Evolutionary conservation across 2,797 vertebrate species (phyloP), one percentile per base, ranked within the genome.

Genomic region (Meriones psammophilus): DNA sequence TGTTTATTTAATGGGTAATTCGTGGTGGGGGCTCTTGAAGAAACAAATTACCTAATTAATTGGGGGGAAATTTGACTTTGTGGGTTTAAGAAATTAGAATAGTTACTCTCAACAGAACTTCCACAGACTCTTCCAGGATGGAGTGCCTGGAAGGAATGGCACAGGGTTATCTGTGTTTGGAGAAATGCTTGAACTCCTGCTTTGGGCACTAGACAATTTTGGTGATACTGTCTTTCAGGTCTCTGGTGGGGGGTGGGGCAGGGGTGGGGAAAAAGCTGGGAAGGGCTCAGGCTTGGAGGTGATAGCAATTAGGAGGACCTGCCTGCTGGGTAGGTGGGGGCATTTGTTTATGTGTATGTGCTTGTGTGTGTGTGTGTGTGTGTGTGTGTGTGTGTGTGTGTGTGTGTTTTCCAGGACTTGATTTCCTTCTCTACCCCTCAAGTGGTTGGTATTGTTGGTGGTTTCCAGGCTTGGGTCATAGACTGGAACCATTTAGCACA

Each of bases 11-110:
- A 74, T 93, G 84, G 91, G 81, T 50, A 36, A 60, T 58, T 95
- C 73, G 30, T 18, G 39, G 78, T 28, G 81, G 94, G 74, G 50
- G 89, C 91, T 73, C 91, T 88, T 95, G 90, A 80, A 96, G 97
- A 97, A 94, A 96, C 97, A 97, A 97, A 97, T 97, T 92, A 96
- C 89, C 91, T 96, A 97, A 95, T 95, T 97, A 94, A 94, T 90
- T 96, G 89, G 84, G 71, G 84, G 84, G 92, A 92, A 93, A 89
- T 94, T 39, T 77, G 95, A 85, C 79, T 87, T 89, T 50, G 84
- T 80, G 79, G 46, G 50, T 80, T 84, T 94, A 86, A 71, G 77
- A 89, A 81, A 50, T 74, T 18, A 85, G 79, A 50, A 1, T 2
- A 7, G 58, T 66, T 64, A n/a, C 89, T 26, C 30, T 13, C 15